Evolutionary conservation across 2,888 invertebrate species (phyloP).

Genomic region (Drosophila paranaensis): DNA sequence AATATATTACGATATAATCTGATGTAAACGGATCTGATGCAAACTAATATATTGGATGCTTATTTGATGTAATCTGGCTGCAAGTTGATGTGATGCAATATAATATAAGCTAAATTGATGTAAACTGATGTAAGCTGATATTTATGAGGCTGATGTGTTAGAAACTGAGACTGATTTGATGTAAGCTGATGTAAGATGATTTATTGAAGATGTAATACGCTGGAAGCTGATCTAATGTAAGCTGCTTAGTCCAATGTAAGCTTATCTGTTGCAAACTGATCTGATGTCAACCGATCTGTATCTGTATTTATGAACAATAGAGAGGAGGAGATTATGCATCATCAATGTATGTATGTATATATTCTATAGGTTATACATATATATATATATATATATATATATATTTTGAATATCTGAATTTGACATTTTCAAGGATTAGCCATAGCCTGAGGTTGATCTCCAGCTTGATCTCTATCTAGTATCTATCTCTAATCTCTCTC

Average conservation of each 20-base stretch:
- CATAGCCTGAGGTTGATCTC: neutral
- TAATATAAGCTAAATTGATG: too few relatives aligned
- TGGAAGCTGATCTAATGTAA: too few relatives aligned
- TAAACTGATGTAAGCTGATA: too few relatives aligned
- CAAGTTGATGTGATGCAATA: too few relatives aligned
- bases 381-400: too few relatives aligned
- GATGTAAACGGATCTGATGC: neutral
- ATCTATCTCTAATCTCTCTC: neutral
- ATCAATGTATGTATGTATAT: neutral
- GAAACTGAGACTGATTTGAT: too few relatives aligned
- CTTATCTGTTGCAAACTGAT: too few relatives aligned
- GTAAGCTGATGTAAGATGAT: too few relatives aligned
- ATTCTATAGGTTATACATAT: neutral
- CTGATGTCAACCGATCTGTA: neutral
- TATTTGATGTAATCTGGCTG: too few relatives aligned
- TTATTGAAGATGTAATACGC: too few relatives aligned
- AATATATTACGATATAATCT: neutral
- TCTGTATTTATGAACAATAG: neutral
- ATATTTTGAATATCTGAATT: neutral
- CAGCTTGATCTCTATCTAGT: neutral
- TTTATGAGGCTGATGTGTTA: too few relatives aligned
- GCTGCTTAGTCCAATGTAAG: too few relatives aligned
- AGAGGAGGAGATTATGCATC: neutral
- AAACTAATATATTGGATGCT: neutral
- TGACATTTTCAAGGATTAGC: neutral